A percentile compares a stretch with the other conserved stretches of the same genome.
Evolutionary conservation across 2,797 vertebrate species (phyloP).

Genomic region (Corythornis leucogaster): DNA sequence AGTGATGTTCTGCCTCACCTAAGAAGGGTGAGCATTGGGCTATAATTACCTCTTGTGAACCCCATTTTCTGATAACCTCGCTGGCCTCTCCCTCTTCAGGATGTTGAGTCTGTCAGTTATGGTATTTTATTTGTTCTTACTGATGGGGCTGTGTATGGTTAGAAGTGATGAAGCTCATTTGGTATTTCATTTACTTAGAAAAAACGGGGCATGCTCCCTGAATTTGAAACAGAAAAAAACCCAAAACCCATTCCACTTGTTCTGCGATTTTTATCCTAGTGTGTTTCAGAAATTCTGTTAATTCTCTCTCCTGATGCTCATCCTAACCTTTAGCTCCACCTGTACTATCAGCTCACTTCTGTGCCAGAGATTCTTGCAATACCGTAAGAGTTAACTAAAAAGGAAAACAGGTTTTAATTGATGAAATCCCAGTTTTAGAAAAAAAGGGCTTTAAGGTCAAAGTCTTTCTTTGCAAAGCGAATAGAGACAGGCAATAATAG

Average conservation of each 20-base stretch:
- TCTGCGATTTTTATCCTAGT: neutral
- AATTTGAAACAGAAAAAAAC: neutral
- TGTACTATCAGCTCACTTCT: neutral
- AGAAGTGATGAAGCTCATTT: slow-evolving; percentile 32
- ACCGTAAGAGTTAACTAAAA: neutral
- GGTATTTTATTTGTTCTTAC: slow-evolving; percentile 39
- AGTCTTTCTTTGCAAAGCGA: slow-evolving; percentile 1
- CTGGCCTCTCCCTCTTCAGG: slow-evolving; percentile 36
- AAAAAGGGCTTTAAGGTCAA: slow-evolving; percentile 40
- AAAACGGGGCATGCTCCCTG: neutral
- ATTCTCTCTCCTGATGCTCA: neutral
- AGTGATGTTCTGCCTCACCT: slow-evolving; percentile 46
- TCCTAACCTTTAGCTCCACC: neutral
- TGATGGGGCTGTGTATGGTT: neutral
- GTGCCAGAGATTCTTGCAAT: neutral
- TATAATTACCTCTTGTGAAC: slow-evolving; percentile 58
- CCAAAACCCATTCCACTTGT: neutral
- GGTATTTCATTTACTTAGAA: slow-evolving; percentile 10
- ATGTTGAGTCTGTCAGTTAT: slow-evolving; percentile 31
- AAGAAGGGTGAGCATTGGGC: slow-evolving; percentile 19
- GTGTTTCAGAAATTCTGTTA: neutral
- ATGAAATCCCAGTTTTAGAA: slow-evolving; percentile 10
- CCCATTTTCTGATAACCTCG: slow-evolving; percentile 44
- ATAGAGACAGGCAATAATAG: neutral
- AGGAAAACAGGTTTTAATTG: slow-evolving; percentile 48